Evolutionary conservation across 1,140 invertebrate genomes (phyloP), one percentile per base, ranked within the genome.

Genomic region (Drosophila bipectinata): DNA sequence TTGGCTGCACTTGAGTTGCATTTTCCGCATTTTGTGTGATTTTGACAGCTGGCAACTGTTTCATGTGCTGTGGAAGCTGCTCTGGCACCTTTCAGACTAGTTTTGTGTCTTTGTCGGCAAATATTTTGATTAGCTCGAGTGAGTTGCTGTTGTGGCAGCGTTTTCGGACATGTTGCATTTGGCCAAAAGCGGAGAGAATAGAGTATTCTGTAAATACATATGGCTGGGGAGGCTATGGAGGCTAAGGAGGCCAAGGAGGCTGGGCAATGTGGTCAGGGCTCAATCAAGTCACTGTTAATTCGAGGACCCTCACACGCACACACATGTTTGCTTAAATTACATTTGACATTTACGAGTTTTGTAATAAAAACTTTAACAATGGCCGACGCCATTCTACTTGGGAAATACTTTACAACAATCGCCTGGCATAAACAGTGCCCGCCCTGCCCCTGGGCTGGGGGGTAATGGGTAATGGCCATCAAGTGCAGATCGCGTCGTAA

Each of bases 331-430:
- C 71, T 80, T 90, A 90, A 90, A 90, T 90, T 90, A 90, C 82
- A 88, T 87, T 79, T 78, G 87, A 90, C 87, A 90, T 90, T 90
- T 90, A 90, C 88, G 87, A 90, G 69, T 72, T 34, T 69, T 34
- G 76, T 67, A 79, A 90, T 90, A 90, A 90, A 90, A 90, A 83
- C 75, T 82, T 90, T 85, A 85, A 90, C 87, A 85, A 90, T 90
- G 74, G 71, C 83, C 83, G 82, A 83, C 83, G 83, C 83, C 81
- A 87, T 82, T 85, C 90, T 89, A 63, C 77, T 87, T 62, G 34
- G 78, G 54, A 63, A 79, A 67, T 81, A 73, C 74, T 89, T 76
- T 48, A 71, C 71, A 75, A 18, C 37, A 18, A 47, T 71, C 39
- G 21, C 32, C 3, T 32, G 32, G 32, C 32, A 32, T 32, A 32